These are phyloP conservation scores for Guaruba guarouba DNA, from an alignment of 2,113 vertebrate genomes.

Conservation along the genomic window DNA sequence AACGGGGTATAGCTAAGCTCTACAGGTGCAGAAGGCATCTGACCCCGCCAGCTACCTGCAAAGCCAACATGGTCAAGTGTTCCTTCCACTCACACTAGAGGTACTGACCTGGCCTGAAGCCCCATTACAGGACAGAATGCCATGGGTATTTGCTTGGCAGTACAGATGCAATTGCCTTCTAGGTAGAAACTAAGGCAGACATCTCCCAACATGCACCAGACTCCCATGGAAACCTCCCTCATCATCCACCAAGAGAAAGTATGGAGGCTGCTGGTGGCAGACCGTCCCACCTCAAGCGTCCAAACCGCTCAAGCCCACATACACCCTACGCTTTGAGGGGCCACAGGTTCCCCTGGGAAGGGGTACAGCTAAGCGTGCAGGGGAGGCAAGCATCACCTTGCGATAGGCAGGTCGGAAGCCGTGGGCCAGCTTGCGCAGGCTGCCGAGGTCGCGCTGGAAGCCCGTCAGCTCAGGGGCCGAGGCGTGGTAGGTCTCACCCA, in stretches of 20 bases:
- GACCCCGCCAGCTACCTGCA: background rate
- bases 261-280: background rate
- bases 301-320: background rate
- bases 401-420: constrained; percentile 89
- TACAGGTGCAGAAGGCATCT: background rate
- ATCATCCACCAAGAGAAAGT: background rate
- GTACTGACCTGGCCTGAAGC: background rate
- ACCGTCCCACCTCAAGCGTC: background rate
- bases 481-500: constrained; percentile 87
- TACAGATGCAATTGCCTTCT: background rate
- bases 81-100: background rate
- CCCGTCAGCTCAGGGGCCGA: constrained; percentile 87
- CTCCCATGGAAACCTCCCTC: background rate
- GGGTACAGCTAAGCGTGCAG: background rate
- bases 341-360: background rate
- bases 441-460: constrained; percentile 94
- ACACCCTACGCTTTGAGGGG: background rate
- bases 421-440: constrained; percentile 89
- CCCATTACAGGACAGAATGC: background rate
- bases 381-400: constrained; percentile 77
- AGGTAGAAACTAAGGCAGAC: background rate
- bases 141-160: background rate
- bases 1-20: background rate
- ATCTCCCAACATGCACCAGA: fast-evolving
- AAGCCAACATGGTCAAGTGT: background rate